A percentile compares a stretch with the other conserved stretches of the same genome.
phyloP scores from a whole-genome alignment of 2,113 vertebrate species.

The Festucalex cinctus region DNA sequence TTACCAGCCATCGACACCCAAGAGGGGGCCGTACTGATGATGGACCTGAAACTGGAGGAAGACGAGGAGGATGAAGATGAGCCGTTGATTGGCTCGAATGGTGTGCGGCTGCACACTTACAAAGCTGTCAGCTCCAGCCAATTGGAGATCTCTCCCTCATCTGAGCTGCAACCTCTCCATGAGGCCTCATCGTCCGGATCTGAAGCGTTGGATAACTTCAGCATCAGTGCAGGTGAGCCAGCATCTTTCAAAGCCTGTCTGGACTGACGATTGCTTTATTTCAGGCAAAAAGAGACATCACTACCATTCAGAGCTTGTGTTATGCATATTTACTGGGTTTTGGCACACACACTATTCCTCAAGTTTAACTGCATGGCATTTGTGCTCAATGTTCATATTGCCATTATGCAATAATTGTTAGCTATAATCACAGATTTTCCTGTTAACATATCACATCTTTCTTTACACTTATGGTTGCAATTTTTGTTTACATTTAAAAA shows the following conservation, averaged over 20 bases:
- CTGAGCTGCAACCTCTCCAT: constrained; percentile 8
- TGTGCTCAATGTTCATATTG: constrained; percentile 41
- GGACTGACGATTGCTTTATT: constrained; percentile 20
- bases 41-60: constrained; percentile 55
- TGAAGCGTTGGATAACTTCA: constrained; percentile 65
- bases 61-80: constrained; percentile 46
- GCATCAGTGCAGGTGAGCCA: constrained; percentile 62
- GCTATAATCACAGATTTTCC: too few species aligned
- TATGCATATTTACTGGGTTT: constrained; percentile 31
- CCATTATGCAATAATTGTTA: not conserved
- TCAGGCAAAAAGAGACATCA: constrained; percentile 40
- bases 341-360: constrained; percentile 1
- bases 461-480: too few species aligned
- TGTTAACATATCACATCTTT: too few species aligned
- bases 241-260: constrained; percentile 20
- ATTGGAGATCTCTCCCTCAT: constrained; percentile 18
- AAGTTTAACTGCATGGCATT: constrained; percentile 31
- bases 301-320: constrained; percentile 37
- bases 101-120: constrained; percentile 46
- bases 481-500: too few species aligned
- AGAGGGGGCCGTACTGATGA: constrained; percentile 30
- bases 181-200: not conserved
- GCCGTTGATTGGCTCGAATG: constrained; percentile 52
- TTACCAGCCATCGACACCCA: constrained; percentile 46
- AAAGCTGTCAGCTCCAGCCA: constrained; percentile 41